phyloP scores from a whole-genome alignment of 2,113 vertebrate genomes.

The Mellivora capensis region DNA sequence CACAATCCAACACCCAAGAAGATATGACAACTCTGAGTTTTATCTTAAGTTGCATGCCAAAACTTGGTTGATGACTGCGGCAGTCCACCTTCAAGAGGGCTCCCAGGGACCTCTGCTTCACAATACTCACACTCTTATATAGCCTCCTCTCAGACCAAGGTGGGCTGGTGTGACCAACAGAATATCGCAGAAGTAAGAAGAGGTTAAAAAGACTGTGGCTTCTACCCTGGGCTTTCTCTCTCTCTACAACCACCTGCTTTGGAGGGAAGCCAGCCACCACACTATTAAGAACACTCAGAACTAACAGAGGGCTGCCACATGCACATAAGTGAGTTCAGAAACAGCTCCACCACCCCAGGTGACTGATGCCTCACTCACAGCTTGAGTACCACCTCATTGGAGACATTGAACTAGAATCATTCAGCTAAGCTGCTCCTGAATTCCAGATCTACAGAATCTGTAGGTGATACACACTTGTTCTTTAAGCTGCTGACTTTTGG shows the following conservation, averaged over 20 bases:
- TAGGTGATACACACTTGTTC: neutral
- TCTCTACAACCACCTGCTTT: neutral
- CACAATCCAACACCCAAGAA: neutral
- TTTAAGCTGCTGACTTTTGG: neutral
- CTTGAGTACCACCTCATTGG: neutral
- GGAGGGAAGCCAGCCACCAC: neutral
- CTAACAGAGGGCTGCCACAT: neutral
- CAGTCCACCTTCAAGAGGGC: neutral
- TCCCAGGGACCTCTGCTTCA: neutral
- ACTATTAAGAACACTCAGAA: neutral
- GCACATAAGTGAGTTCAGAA: accelerated
- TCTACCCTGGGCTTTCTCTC: neutral
- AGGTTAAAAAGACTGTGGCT: neutral
- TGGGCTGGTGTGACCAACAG: neutral
- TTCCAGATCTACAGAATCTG: neutral
- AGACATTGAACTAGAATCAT: neutral
- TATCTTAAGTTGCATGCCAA: neutral
- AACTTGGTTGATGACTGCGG: neutral
- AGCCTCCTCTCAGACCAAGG: neutral
- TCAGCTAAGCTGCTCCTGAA: neutral
- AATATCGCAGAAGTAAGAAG: neutral
- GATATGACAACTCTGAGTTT: neutral
- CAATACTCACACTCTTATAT: neutral
- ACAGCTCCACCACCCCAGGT: neutral
- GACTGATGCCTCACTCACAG: neutral